Conservation (phyloP, 92 coral and sea anemone species). For the Parazoanthus swiftii region DNA sequence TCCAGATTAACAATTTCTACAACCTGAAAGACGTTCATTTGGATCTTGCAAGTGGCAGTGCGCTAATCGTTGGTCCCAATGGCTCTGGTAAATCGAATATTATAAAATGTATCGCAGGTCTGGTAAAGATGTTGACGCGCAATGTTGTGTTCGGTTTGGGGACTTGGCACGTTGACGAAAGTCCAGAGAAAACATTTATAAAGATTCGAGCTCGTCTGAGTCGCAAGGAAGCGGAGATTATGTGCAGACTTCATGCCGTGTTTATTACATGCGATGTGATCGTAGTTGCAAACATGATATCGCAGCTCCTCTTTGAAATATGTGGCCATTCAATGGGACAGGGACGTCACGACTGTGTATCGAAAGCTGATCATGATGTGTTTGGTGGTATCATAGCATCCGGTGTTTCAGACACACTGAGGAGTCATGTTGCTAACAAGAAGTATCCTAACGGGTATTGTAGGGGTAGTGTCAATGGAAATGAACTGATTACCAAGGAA, state of each 20-base stretch:
- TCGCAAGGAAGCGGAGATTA: not conserved
- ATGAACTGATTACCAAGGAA: not conserved
- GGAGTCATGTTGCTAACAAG: no score
- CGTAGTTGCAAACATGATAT: not conserved
- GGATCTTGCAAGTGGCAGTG: not conserved
- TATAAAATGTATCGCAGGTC: not conserved
- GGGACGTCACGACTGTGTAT: no score
- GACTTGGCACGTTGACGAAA: not conserved
- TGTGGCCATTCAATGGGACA: no score
- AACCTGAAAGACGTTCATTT: not conserved
- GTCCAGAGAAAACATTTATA: not conserved
- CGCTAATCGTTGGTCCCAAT: not conserved
- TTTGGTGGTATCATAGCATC: no score
- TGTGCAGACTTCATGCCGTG: not conserved
- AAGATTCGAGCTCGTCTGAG: slow-evolving; percentile 1
- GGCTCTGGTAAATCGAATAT: not conserved
- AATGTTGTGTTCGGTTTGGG: not conserved
- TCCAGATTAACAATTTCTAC: no score
- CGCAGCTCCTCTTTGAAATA: no score
- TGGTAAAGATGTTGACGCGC: not conserved
- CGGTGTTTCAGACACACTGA: no score
- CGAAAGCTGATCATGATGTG: no score
- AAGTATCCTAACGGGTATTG: no score
- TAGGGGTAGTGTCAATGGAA: no score
- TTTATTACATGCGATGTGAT: not conserved